These are phyloP conservation scores for Buceros bicornis DNA, from an alignment of 2,797 vertebrate genomes.

Conservation along the genomic window DNA sequence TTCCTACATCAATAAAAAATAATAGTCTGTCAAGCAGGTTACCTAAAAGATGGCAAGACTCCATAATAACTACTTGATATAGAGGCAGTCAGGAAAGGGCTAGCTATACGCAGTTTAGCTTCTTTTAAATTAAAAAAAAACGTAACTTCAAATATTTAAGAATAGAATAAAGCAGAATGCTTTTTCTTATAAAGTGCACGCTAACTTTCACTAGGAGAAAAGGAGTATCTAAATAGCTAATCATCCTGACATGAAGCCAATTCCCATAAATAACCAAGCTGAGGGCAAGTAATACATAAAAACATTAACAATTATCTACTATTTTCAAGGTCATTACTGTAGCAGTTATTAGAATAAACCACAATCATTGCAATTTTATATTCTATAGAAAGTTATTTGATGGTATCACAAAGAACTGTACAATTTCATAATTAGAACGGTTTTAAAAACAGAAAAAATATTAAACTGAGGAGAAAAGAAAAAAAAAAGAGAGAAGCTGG, in stretches of 20 bases:
- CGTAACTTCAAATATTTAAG: not conserved
- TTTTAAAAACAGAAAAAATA: not conserved
- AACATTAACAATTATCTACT: not conserved
- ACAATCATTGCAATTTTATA: not conserved
- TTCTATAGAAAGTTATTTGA: not conserved
- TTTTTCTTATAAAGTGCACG: not conserved
- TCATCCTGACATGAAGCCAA: not conserved
- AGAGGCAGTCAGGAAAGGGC: not conserved
- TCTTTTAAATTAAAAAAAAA: not conserved
- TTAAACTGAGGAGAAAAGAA: not conserved
- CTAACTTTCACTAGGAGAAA: not conserved
- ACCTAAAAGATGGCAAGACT: not conserved
- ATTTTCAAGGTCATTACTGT: not conserved
- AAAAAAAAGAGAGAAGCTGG: rapidly evolving
- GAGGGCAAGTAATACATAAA: not conserved
- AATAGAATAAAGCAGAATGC: not conserved
- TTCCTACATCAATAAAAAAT: not conserved
- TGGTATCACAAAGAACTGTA: not conserved
- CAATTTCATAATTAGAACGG: not conserved
- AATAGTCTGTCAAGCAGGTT: not conserved
- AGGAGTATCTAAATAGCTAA: not conserved
- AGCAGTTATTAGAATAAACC: not conserved
- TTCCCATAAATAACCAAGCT: not conserved
- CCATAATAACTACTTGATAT: not conserved
- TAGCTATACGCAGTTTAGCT: not conserved